Evolutionary conservation across 2,113 vertebrate genomes (phyloP).

Genomic region (Passerina amoena): DNA sequence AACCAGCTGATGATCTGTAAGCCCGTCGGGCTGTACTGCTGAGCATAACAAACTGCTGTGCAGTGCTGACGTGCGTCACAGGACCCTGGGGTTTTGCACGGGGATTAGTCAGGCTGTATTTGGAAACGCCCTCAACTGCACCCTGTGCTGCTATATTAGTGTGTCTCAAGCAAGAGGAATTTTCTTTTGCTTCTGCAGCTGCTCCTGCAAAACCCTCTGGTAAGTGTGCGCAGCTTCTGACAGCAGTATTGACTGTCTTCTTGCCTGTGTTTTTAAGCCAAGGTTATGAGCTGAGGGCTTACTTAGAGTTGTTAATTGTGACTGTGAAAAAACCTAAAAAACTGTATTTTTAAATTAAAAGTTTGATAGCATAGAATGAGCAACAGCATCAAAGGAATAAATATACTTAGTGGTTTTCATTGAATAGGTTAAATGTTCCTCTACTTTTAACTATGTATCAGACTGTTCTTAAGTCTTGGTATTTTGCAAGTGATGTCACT

Average conservation of each 20-base stretch:
- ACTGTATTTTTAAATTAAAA: neutral
- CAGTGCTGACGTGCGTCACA: conserved; percentile 59
- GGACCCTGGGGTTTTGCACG: conserved; percentile 59
- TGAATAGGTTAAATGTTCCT: neutral
- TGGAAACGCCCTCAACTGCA: conserved; percentile 74
- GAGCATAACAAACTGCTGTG: conserved; percentile 44
- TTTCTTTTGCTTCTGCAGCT: conserved; percentile 82
- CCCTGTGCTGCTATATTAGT: conserved; percentile 85
- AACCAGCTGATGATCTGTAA: conserved; percentile 15
- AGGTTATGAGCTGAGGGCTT: neutral
- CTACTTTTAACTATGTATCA: neutral
- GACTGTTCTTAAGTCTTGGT: neutral
- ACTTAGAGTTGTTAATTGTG: neutral
- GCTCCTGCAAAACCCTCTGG: conserved; percentile 64
- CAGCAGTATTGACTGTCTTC: neutral
- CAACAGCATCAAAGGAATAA: neutral
- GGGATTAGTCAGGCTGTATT: conserved; percentile 73
- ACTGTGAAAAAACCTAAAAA: neutral
- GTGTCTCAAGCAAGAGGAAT: conserved; percentile 74
- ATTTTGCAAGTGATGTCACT: neutral
- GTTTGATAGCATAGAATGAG: neutral
- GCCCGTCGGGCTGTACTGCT: conserved; percentile 23
- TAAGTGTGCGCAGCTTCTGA: conserved; percentile 62
- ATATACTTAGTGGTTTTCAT: neutral
- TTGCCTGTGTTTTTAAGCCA: conserved; percentile 1